These are phyloP conservation scores for Pyrocoelia pectoralis DNA, from an alignment of 2,888 invertebrate species.

Conservation along the genomic window DNA sequence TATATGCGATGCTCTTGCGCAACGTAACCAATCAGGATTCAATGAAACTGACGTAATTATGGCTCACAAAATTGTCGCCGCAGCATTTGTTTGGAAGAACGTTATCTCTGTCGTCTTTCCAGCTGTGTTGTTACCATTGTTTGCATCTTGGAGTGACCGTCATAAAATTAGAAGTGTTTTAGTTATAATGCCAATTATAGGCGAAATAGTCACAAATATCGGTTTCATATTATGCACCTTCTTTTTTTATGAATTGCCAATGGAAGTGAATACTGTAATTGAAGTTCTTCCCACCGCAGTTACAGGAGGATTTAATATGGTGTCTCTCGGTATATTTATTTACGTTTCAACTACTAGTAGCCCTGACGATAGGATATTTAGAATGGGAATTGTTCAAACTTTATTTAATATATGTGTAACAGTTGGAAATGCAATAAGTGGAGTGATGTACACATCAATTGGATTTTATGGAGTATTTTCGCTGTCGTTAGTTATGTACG, in stretches of 20 bases:
- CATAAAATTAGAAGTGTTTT: constrained; percentile 66
- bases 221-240: constrained; percentile 64
- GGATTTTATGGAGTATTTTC: constrained; percentile 66
- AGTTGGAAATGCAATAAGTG: constrained; percentile 62
- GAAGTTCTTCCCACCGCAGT: constrained; percentile 65
- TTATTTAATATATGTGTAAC: constrained; percentile 64
- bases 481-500: constrained; percentile 59
- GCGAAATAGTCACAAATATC: constrained; percentile 62
- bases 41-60: constrained; percentile 64
- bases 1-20: constrained; percentile 76
- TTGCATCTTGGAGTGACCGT: constrained; percentile 70
- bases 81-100: constrained; percentile 65
- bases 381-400: constrained; percentile 67
- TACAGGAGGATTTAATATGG: constrained; percentile 66
- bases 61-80: constrained; percentile 47
- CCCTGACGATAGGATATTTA: constrained; percentile 64
- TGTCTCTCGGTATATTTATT: constrained; percentile 66
- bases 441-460: constrained; percentile 59
- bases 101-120: constrained; percentile 65
- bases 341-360: constrained; percentile 68
- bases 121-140: constrained; percentile 63
- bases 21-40: constrained; percentile 71
- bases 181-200: constrained; percentile 65
- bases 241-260: constrained; percentile 64
- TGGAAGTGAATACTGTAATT: constrained; percentile 63